Percentiles rank a stretch among this genome's conserved stretches.
phyloP scores from a whole-genome alignment of 2,113 vertebrate genomes.

The Gopherus evgoodei region DNA sequence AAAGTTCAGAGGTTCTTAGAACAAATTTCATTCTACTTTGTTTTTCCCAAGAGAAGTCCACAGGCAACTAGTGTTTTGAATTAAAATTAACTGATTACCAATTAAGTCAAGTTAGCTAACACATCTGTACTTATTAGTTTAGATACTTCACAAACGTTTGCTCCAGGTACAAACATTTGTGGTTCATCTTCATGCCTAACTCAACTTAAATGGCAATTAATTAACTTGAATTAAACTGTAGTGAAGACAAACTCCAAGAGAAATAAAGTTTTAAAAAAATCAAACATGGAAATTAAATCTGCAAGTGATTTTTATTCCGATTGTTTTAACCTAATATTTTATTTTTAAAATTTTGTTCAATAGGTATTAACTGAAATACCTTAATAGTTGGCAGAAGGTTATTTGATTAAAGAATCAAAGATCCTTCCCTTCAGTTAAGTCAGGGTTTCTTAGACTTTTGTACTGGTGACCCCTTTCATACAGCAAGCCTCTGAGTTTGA shows the following conservation, averaged over 20 bases:
- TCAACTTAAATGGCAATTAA: not conserved
- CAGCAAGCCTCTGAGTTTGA: too few species aligned
- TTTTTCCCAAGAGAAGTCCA: not conserved
- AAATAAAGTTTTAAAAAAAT: accelerated
- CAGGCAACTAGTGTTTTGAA: not conserved
- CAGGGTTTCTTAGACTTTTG: too few species aligned
- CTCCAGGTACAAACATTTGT: not conserved
- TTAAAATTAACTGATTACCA: not conserved
- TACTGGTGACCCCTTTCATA: too few species aligned
- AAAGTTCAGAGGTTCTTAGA: not conserved
- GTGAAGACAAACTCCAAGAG: not conserved
- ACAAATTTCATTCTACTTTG: not conserved
- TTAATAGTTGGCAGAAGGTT: not conserved
- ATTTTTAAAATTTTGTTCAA: not conserved
- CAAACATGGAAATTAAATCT: not conserved
- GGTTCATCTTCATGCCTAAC: not conserved
- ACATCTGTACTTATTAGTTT: not conserved
- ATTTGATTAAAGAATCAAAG: not conserved
- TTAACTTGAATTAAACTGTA: not conserved
- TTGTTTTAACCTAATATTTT: not conserved
- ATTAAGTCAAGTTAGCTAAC: not conserved
- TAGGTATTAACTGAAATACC: not conserved
- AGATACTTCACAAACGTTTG: not conserved
- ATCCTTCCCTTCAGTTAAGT: not conserved
- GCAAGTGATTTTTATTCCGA: not conserved